These are phyloP conservation scores for Sipunculus nudus DNA, from an alignment of 2,888 invertebrate genomes.

Conservation along the genomic window DNA sequence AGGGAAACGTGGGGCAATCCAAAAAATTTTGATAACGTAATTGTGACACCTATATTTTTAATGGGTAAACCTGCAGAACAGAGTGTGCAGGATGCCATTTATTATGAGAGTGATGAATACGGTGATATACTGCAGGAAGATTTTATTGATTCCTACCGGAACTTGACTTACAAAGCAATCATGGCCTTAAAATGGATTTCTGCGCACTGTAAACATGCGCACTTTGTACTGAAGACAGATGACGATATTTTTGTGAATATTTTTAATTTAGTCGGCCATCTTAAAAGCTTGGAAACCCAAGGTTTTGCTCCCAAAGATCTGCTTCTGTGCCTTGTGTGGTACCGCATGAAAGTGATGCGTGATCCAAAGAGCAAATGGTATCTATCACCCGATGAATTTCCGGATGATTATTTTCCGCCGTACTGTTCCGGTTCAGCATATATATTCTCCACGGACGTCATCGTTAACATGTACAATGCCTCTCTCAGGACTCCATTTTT, in stretches of 20 bases:
- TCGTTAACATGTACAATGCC: slow-evolving; percentile 71
- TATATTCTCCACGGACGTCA: slow-evolving; percentile 74
- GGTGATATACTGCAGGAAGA: slow-evolving; percentile 63
- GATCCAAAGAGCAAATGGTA: slow-evolving; percentile 67
- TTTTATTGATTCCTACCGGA: slow-evolving; percentile 66
- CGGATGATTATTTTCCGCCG: slow-evolving; percentile 62
- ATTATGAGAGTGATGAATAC: slow-evolving; percentile 55
- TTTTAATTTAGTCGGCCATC: slow-evolving; percentile 62
- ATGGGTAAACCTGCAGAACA: slow-evolving; percentile 51
- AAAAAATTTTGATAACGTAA: slow-evolving; percentile 39
- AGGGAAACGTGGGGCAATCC: slow-evolving; percentile 62
- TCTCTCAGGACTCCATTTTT: slow-evolving; percentile 78
- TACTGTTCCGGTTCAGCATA: slow-evolving; percentile 68
- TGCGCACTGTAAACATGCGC: slow-evolving; percentile 56
- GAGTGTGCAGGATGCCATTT: slow-evolving; percentile 46
- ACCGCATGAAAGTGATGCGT: slow-evolving; percentile 65
- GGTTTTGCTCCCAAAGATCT: slow-evolving; percentile 13
- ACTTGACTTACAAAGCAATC: slow-evolving; percentile 68
- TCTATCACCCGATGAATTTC: slow-evolving; percentile 63
- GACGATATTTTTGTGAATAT: slow-evolving; percentile 68
- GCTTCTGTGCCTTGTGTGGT: slow-evolving; percentile 65
- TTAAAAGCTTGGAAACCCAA: neutral
- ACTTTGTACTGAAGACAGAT: slow-evolving; percentile 66
- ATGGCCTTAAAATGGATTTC: slow-evolving; percentile 67
- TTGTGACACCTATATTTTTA: slow-evolving; percentile 57